These are phyloP conservation scores for Isurus oxyrinchus DNA, from an alignment of 2,113 vertebrate species.

Conservation along the genomic window DNA sequence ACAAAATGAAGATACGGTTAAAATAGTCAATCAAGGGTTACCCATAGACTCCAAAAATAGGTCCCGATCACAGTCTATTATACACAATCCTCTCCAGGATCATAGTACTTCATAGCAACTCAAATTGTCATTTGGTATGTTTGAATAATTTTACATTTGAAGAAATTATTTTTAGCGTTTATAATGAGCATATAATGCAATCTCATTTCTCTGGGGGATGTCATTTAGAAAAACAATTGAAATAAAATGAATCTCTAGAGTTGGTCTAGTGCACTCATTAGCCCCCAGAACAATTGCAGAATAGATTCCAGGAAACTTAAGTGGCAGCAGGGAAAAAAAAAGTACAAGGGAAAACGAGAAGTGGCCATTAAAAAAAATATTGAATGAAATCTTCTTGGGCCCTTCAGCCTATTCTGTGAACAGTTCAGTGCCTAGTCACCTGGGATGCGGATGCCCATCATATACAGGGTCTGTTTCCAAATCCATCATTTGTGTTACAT, in stretches of 20 bases:
- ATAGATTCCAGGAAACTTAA: not conserved
- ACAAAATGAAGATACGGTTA: not conserved
- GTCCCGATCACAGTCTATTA: not conserved
- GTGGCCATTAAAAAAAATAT: not conserved
- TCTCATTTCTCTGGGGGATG: not conserved
- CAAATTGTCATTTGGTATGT: constrained; percentile 6
- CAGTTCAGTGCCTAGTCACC: not conserved
- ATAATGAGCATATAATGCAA: not conserved
- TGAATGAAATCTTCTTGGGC: not conserved
- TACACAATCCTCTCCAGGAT: not conserved
- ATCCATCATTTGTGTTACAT: not conserved
- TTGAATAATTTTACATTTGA: constrained; percentile 22
- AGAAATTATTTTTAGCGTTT: not conserved
- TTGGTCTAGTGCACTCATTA: not conserved
- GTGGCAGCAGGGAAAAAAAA: not conserved
- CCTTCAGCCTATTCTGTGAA: not conserved
- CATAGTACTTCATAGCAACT: not conserved
- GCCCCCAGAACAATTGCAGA: not conserved
- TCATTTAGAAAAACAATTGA: not conserved
- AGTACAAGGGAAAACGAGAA: not conserved
- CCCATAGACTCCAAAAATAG: not conserved
- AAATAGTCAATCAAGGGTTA: not conserved
- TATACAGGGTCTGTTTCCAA: not conserved
- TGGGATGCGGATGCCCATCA: not conserved
- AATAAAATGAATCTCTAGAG: not conserved